phyloP scores from a whole-genome alignment of 2,797 vertebrate genomes.

The Spheniscus humboldti region DNA sequence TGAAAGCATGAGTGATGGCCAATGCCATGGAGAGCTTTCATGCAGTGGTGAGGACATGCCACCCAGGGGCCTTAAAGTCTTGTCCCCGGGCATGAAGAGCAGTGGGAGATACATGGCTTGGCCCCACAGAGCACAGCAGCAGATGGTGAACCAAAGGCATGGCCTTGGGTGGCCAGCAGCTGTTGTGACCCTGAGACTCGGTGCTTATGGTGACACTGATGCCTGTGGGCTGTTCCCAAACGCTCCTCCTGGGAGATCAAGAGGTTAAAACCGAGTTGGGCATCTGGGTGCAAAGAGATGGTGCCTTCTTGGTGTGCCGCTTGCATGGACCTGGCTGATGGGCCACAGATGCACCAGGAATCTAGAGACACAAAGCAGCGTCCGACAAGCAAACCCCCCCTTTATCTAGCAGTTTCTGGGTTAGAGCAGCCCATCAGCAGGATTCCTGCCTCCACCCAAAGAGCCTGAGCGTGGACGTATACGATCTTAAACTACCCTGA shows the following conservation, averaged over 20 bases:
- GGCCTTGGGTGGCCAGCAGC: not conserved
- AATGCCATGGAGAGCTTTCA: not conserved
- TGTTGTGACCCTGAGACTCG: not conserved
- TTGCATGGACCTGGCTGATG: not conserved
- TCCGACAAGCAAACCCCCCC: not conserved
- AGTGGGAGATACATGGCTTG: fast-evolving
- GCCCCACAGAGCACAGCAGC: not conserved
- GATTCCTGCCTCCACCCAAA: not conserved
- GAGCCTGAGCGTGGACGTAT: fast-evolving
- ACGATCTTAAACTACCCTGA: fast-evolving
- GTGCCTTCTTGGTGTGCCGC: not conserved
- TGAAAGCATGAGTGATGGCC: not conserved
- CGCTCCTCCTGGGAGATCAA: not conserved
- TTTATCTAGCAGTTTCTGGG: not conserved
- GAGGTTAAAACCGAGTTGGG: not conserved
- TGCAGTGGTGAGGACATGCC: not conserved
- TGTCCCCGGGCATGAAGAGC: fast-evolving
- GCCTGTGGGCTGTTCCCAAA: not conserved
- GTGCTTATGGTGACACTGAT: not conserved
- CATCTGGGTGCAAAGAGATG: fast-evolving
- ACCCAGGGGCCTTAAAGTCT: not conserved
- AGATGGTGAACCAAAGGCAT: not conserved
- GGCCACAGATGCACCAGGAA: not conserved
- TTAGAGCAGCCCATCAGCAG: not conserved
- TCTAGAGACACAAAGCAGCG: not conserved